A percentile compares a stretch with the other conserved stretches of the same genome.
These are phyloP conservation scores for Scophthalmus maximus DNA, from an alignment of 2,113 vertebrate species.

Conservation along the genomic window DNA sequence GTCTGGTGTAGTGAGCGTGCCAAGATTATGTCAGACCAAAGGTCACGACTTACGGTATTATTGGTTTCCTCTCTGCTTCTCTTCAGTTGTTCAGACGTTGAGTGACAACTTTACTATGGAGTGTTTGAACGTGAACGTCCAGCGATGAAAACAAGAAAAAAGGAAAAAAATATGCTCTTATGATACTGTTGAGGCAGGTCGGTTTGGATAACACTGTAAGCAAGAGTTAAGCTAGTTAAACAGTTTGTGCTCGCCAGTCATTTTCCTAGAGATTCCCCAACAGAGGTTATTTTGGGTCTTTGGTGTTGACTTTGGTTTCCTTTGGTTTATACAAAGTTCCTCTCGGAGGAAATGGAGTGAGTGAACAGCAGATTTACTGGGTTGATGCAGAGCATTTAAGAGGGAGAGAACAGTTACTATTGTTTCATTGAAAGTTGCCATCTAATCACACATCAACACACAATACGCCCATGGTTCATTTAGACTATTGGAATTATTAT, in stretches of 20 bases:
- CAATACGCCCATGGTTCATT: background rate
- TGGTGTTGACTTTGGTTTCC: conserved; percentile 68
- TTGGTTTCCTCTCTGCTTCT: background rate
- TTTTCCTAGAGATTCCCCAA: conserved; percentile 58
- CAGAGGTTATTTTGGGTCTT: conserved; percentile 66
- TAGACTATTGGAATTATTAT: background rate
- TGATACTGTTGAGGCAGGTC: background rate
- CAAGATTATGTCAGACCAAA: background rate
- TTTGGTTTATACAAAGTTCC: conserved; percentile 55
- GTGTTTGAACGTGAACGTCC: background rate
- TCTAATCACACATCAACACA: no score
- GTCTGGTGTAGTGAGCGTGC: background rate
- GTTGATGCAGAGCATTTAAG: background rate
- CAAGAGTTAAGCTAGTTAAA: conserved; percentile 33
- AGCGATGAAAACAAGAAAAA: background rate
- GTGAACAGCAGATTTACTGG: conserved; percentile 2
- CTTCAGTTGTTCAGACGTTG: background rate
- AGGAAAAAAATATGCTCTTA: background rate
- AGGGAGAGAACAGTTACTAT: background rate
- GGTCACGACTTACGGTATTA: background rate
- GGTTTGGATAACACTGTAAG: background rate
- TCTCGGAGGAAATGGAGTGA: conserved; percentile 35
- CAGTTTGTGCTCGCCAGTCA: conserved; percentile 41
- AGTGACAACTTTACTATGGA: background rate
- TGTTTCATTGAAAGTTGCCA: background rate